Conservation (phyloP, 2,113 vertebrate genomes). For the Galeopterus variegatus region DNA sequence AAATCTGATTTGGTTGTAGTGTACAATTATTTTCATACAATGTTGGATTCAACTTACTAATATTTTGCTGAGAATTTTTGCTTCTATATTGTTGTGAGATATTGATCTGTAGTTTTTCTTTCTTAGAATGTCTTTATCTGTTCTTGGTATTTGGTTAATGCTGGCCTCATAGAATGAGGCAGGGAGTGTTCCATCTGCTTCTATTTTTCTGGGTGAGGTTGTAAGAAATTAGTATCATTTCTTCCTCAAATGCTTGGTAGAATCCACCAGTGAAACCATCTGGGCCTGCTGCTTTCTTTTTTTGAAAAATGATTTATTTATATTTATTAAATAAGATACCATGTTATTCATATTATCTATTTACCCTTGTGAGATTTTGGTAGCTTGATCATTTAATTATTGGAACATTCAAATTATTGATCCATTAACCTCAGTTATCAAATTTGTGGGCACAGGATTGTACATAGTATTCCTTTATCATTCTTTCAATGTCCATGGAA, state of each 20-base stretch:
- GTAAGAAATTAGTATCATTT: conserved; percentile 1
- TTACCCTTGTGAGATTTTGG: not conserved
- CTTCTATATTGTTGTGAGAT: not conserved
- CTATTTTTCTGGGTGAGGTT: not conserved
- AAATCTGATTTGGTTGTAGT: not conserved
- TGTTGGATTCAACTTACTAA: not conserved
- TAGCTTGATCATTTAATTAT: not conserved
- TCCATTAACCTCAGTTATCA: not conserved
- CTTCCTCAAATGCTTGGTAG: not conserved
- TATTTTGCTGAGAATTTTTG: conserved; percentile 17
- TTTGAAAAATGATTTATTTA: not conserved
- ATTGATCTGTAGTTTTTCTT: not conserved
- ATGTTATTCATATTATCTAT: not conserved
- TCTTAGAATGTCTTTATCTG: not conserved
- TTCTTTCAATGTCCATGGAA: not conserved
- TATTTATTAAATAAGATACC: not conserved
- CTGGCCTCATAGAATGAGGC: not conserved
- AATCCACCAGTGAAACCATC: not conserved
- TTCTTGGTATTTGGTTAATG: not conserved
- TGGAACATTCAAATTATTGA: not conserved
- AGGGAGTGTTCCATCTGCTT: not conserved
- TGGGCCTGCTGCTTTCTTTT: not conserved
- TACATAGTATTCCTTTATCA: conserved; percentile 19
- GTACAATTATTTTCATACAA: conserved; percentile 29
- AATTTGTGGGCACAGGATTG: not conserved